A percentile compares a stretch with the other conserved stretches of the same genome.
Evolutionary conservation across 2,888 invertebrate genomes (phyloP).

Genomic region (Melangyna quadrimaculata): DNA sequence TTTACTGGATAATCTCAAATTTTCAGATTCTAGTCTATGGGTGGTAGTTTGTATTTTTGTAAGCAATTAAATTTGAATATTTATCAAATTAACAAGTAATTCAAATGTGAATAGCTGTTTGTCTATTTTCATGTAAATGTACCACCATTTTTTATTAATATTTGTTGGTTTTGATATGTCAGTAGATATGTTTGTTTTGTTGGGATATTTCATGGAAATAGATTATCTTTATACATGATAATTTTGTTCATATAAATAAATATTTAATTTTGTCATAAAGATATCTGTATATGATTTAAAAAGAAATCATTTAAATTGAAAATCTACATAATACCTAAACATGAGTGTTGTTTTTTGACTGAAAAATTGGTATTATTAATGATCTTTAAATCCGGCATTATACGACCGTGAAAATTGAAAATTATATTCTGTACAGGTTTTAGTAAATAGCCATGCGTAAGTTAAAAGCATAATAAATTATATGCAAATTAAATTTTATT

Average conservation of each 20-base stretch:
- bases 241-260: not conserved
- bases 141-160: not conserved
- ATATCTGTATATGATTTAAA: not conserved
- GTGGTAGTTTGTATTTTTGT: not conserved
- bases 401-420: constrained; percentile 10
- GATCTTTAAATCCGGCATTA: not conserved
- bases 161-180: not conserved
- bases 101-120: constrained; percentile 9
- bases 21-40: not conserved
- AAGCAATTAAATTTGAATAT: constrained; percentile 29
- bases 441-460: not conserved
- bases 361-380: constrained; percentile 12
- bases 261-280: not conserved
- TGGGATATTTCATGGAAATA: constrained; percentile 7
- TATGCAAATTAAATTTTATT: not conserved
- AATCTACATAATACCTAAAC: not conserved
- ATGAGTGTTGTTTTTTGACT: not conserved
- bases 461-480: not conserved
- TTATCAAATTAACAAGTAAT: constrained; percentile 55
- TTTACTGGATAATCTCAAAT: not conserved
- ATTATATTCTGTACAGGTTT: not conserved
- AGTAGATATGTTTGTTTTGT: not conserved
- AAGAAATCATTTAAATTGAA: not conserved
- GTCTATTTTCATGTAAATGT: constrained; percentile 29
- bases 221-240: constrained; percentile 15